Evolutionary conservation across 2,113 vertebrate species (phyloP), one percentile per base, ranked within the genome.

Genomic region (Dryoscopus gambensis): DNA sequence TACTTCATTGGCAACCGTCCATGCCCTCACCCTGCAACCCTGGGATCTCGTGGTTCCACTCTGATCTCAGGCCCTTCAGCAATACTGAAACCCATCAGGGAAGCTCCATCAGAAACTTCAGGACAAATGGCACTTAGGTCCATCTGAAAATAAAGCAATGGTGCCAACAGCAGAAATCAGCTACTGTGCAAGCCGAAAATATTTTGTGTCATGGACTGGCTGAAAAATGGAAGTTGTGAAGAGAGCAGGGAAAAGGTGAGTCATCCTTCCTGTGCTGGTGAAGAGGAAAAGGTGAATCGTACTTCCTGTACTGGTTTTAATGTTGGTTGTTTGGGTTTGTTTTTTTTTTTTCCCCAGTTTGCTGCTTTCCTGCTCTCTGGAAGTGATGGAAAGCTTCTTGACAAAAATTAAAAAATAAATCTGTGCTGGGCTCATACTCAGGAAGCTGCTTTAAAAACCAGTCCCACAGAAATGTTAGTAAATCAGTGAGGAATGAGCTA

Each of bases 261-360:
- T 87, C 12, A 13, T 39, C 23, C 21, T 84, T 95, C 81, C 88
- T 73, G 57, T 19, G 20, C 56, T 42, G 57, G 17, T 71, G 35
- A 75, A 53, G 40, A 52, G 57, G 39, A 39, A 78, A 78, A 90
- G 46, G 35, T 79, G 50, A 86, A 22, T 69, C 0, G 1, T 67
- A 30, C 8, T 76, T 95, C 73, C 82, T 84, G 62, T 28, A 9
- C 35, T 27, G 50, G 7, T 63, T 82, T 92, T 85, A 67, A 27
- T 7, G 4, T 20, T 71, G 28, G 2, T 25, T 55, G 13, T 0
- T 76, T 37, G 39, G 13, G 3, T n/a, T n/a, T n/a, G 0, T 2
- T 8, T 8, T 40, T 56, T 63, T 57, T 63, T 46, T 28, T 12
- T n/a, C n/a, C 44, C 59, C 60, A 53, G n/a, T 49, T 94, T 9